Percentiles rank a stretch among this genome's conserved stretches.
Evolutionary conservation across 1,140 invertebrate genomes (phyloP).

Genomic region (Lamellibrachia luymesi): DNA sequence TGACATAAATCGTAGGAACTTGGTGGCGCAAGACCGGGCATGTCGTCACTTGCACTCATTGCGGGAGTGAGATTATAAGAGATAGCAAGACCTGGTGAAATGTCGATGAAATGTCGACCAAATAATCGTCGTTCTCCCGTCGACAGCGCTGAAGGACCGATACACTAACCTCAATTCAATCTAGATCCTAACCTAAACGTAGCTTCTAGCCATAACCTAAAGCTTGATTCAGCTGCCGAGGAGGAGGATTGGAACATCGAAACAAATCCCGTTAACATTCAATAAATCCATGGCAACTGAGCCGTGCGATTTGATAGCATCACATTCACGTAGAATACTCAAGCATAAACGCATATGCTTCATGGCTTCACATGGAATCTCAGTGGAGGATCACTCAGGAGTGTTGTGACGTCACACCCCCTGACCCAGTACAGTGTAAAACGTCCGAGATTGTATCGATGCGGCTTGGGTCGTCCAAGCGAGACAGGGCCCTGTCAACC

Average conservation of each 20-base stretch:
- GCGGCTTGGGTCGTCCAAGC: not conserved
- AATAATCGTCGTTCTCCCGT: not conserved
- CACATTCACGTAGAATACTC: not conserved
- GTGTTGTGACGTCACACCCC: not conserved
- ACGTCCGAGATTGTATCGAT: not conserved
- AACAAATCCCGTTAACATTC: not conserved
- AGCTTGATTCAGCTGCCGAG: too few relatives aligned
- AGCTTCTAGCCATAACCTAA: not conserved
- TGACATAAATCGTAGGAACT: too few relatives aligned
- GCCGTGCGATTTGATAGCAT: not conserved
- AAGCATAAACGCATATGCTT: not conserved
- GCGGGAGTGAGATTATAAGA: not conserved
- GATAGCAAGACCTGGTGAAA: not conserved
- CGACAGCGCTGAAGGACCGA: not conserved
- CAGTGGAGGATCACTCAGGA: not conserved
- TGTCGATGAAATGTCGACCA: not conserved
- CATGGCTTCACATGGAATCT: not conserved
- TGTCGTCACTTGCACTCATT: not conserved
- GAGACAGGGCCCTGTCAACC: not conserved
- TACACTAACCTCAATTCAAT: not conserved
- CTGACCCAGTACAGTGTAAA: not conserved
- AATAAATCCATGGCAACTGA: not conserved
- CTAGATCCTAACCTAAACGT: not conserved
- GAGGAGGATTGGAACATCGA: not conserved
- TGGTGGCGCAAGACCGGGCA: too few relatives aligned